phyloP scores from a whole-genome alignment of 2,888 invertebrate species.

The Thymelicus acteon region DNA sequence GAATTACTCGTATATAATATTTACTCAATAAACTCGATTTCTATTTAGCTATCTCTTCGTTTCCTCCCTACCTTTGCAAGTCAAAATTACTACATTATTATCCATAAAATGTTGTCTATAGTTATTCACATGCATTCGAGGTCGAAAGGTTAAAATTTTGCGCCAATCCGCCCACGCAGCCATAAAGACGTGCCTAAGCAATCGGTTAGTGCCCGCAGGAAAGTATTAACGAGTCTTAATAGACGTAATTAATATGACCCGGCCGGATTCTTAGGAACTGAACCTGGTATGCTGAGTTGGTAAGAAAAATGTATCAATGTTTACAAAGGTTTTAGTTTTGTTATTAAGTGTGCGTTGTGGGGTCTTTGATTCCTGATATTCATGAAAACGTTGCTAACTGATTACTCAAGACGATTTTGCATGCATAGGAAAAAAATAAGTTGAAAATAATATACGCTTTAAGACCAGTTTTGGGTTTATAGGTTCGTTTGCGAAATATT shows the following conservation, averaged over 20 bases:
- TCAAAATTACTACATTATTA: too few relatives aligned
- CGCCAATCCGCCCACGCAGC: constrained; percentile 17
- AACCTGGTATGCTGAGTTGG: constrained; percentile 38
- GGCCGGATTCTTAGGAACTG: constrained; percentile 45
- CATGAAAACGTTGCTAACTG: too few relatives aligned
- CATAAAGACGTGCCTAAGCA: constrained; percentile 31
- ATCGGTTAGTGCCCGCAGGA: constrained; percentile 53
- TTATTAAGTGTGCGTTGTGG: not conserved
- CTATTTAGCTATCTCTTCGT: too few relatives aligned
- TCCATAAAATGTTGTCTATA: not conserved
- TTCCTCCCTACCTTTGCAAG: too few relatives aligned
- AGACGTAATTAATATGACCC: constrained; percentile 66
- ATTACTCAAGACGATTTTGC: too few relatives aligned
- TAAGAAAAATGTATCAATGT: not conserved
- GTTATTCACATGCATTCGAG: not conserved
- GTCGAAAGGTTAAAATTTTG: constrained; percentile 22
- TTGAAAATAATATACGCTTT: too few relatives aligned
- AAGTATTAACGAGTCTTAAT: constrained; percentile 70
- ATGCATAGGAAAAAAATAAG: too few relatives aligned
- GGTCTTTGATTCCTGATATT: too few relatives aligned
- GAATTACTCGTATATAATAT: too few relatives aligned
- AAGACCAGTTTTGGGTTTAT: too few relatives aligned
- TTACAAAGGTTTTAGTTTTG: not conserved
- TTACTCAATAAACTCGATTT: too few relatives aligned
- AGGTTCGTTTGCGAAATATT: too few relatives aligned